Base-by-base conservation (phyloP, 2,888 invertebrate genomes). In the Dione juno region DNA sequence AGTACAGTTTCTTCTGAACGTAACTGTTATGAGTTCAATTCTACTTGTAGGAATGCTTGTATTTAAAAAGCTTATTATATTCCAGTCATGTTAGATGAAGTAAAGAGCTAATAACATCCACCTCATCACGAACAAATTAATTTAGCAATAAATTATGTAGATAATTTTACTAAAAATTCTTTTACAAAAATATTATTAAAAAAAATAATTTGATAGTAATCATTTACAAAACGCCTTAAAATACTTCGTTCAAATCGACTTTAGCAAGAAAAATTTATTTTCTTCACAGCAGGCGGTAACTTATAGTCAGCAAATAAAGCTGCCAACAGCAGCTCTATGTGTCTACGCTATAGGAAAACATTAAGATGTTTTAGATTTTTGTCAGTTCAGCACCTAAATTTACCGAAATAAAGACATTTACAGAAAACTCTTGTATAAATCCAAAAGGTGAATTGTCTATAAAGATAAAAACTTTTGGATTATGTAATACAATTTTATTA, bases 271-370 rank as follows among this genome's bases (percentile, higher is more conserved):
- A 19, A 61, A 69, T 37, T 66, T 66, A 73, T 73, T 70, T 73
- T 53, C 45, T 64, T 65, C 69, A 37, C 68, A 71, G 71, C 73
- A 64, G 73, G 73, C 58, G 67, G 64, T 68, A 66, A 50, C 67
- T 59, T 73, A 66, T 52, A 71, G 71, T 69, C 71, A 73, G 66
- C 68, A 68, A 73, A 73, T 69, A 71, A 71, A 73, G 68, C 73
- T 73, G 73, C 71, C 73, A 73, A 69, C 63, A 66, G 45, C 73
- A 73, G 73, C 10, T 61, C 67, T 43, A 54, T 64, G 57, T 57
- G 37, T 57, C 57, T 57, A 63, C 63, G 43, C 67, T 73, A 48
- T 73, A 64, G 52, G 59, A 66, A 48, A 66, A 63, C 54, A 73
- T 66, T 68, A 40, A 66, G 66, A 50, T 70, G 61, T 70, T 70